Conservation (phyloP, 2,113 vertebrate genomes). For the Fregata magnificens region DNA sequence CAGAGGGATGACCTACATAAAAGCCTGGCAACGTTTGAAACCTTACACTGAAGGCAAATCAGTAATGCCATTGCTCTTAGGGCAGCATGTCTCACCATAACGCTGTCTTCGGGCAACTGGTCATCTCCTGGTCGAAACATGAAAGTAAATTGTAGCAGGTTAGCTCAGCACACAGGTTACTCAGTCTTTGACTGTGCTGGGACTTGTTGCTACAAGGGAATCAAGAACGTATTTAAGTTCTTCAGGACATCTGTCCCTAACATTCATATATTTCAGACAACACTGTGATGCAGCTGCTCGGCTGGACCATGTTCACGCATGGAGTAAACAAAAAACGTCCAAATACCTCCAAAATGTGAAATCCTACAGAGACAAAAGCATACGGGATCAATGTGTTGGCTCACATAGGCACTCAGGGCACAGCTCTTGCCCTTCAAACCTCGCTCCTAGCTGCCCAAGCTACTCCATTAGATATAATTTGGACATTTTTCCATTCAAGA, state of each 20-base stretch:
- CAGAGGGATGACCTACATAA: neutral
- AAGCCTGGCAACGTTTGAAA: neutral
- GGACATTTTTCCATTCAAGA: neutral
- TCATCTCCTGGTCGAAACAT: neutral
- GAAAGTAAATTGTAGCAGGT: neutral
- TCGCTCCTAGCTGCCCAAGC: neutral
- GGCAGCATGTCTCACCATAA: neutral
- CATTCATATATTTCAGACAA: neutral
- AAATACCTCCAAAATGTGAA: neutral
- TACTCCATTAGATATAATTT: neutral
- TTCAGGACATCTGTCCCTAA: neutral
- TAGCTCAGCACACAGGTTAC: neutral
- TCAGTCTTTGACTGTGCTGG: neutral
- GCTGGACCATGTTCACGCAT: neutral
- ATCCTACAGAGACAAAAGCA: neutral
- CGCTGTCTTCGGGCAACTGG: neutral
- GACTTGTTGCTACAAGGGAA: neutral
- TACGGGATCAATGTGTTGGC: neutral
- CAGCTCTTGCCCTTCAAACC: neutral
- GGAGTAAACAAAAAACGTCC: neutral
- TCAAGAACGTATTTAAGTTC: neutral
- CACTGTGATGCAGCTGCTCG: neutral
- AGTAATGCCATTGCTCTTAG: neutral
- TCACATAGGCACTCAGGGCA: neutral
- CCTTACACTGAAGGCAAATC: neutral